Base-by-base conservation (phyloP, 1,140 invertebrate species). In the Lepidotrigona ventralis region DNA sequence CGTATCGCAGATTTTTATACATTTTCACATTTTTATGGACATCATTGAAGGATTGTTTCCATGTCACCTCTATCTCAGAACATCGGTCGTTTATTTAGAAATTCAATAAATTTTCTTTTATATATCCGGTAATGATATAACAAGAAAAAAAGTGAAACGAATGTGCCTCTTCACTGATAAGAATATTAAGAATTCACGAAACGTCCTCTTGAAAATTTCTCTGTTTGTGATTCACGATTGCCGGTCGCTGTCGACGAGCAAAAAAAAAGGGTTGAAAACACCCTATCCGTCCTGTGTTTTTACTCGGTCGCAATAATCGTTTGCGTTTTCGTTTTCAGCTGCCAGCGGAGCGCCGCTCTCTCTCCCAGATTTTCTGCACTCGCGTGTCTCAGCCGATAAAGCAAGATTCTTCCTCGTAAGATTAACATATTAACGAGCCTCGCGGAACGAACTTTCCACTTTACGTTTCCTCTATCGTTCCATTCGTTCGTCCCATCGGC, bases 391-490 rank as follows among this genome's bases (percentile, higher is more conserved):
- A 26, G 46, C 46, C 64, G 64, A 81, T 81, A 64, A 81, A 81
- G 39, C 73, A 74, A 81, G 46, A 81, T 81, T 64, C 72, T 80
- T 73, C n/a, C 56, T 80, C 54, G 39, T 33, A 71, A 64, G 69
- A 80, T 80, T 80, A 80, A 60, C 79, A 80, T 80, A 80, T 73
- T 80, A 80, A 80, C 69, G 79, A 73, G 54, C 21, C n/a, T 26
- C n/a, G 46, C 54, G 70, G 53, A 81, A n/a, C 26, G 26, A 81
- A 73, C 14, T 81, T 74, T 33, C 79, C 46, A 72, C 12, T 54
- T 72, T 26, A 26, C 39, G 4, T 51, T 70, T 23, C 26, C 26
- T n/a, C 71, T 53, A 46, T n/a, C 3, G 5, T 53, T 79, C 69
- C 39, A 33, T 54, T 26, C 26, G 21, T 46, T 14, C 19, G 9